Conservation (phyloP, 2,888 invertebrate genomes). For the Oligia fasciuncula region DNA sequence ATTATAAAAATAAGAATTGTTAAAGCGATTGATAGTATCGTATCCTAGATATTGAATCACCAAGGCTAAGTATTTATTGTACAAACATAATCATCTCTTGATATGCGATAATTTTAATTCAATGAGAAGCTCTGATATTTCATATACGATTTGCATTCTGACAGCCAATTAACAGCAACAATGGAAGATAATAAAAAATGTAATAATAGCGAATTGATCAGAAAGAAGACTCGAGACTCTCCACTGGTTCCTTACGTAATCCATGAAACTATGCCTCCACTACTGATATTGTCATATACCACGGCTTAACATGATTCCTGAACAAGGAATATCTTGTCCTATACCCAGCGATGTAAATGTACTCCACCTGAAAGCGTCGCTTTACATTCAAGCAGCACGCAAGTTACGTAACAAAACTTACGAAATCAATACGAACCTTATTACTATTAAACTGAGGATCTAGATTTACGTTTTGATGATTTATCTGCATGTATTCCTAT, state of each 20-base stretch:
- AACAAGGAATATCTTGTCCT: slow-evolving; percentile 24
- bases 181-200: neutral
- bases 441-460: slow-evolving; percentile 60
- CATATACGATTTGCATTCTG: neutral
- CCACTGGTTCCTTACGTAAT: slow-evolving; percentile 21
- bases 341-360: slow-evolving; percentile 24
- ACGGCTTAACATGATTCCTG: slow-evolving; percentile 13
- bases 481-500: neutral
- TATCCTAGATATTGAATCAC: slow-evolving; percentile 9
- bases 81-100: neutral
- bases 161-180: slow-evolving; percentile 4
- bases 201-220: neutral
- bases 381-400: slow-evolving; percentile 65
- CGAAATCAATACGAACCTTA: slow-evolving; percentile 66
- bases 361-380: slow-evolving; percentile 47
- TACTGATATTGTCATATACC: slow-evolving; percentile 6
- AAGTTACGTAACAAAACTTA: slow-evolving; percentile 65
- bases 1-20: neutral
- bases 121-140: slow-evolving; percentile 9
- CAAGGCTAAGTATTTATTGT: neutral
- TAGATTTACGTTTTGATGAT: slow-evolving; percentile 45
- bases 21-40: slow-evolving; percentile 22
- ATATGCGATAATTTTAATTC: neutral
- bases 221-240: neutral
- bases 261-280: slow-evolving; percentile 7